phyloP scores from a whole-genome alignment of 2,113 vertebrate species.

The Noctilio leporinus region DNA sequence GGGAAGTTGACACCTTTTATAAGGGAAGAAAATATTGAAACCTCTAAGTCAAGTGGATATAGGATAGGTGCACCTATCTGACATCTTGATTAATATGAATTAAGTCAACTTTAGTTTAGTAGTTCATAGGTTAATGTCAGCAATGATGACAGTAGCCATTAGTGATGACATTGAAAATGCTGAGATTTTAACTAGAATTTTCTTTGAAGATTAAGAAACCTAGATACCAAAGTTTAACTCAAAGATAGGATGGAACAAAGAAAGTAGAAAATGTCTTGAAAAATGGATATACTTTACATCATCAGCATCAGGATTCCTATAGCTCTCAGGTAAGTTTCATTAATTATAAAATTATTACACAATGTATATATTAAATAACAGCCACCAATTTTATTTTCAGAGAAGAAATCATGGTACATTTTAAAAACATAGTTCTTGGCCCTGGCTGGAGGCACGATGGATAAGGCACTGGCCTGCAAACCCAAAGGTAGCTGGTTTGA shows the following conservation, averaged over 20 bases:
- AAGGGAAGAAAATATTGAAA: conserved; percentile 38
- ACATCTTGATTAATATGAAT: conserved; percentile 55
- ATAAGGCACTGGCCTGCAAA: too few relatives aligned
- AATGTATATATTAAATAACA: not conserved
- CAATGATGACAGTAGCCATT: conserved; percentile 51
- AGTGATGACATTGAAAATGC: conserved; percentile 35
- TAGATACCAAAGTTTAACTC: not conserved
- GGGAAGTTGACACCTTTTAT: conserved; percentile 25
- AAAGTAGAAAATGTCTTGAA: not conserved
- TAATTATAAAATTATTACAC: not conserved
- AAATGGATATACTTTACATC: not conserved
- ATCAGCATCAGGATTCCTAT: not conserved
- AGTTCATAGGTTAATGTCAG: conserved; percentile 60
- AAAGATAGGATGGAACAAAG: not conserved
- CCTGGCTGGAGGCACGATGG: too few relatives aligned
- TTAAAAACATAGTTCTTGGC: not conserved
- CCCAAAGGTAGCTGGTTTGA: too few relatives aligned
- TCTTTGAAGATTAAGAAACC: conserved; percentile 22
- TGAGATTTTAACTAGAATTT: conserved; percentile 24
- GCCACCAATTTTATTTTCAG: not conserved
- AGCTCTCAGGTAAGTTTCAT: not conserved
- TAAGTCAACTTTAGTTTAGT: conserved; percentile 32
- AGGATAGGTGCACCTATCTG: conserved; percentile 50
- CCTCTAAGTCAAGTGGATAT: conserved; percentile 42
- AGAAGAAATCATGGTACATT: not conserved